These are phyloP conservation scores for Synchiropus splendidus DNA, from an alignment of 2,113 vertebrate species.

Conservation along the genomic window DNA sequence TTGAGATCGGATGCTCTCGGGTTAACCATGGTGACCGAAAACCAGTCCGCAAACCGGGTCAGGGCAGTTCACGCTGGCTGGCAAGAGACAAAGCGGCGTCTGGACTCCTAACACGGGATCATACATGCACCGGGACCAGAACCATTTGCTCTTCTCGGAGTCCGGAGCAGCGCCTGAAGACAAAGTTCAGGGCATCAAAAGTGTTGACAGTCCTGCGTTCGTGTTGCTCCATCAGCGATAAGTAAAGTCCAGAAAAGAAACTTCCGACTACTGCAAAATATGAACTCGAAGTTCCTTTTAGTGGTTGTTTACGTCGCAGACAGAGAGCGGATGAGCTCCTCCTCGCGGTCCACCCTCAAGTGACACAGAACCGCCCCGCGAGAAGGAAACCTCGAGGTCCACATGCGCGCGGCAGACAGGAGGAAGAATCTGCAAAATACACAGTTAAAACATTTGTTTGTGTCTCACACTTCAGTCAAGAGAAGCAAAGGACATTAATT, in stretches of 20 bases:
- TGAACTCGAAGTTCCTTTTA: no score
- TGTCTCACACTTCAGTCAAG: no score
- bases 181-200: neutral
- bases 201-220: neutral
- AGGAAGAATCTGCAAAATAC: no score
- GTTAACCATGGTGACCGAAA: conserved; percentile 54
- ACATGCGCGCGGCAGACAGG: no score
- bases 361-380: neutral
- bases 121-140: no score
- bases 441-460: no score
- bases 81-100: neutral
- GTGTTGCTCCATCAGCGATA: neutral
- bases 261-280: neutral
- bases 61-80: neutral
- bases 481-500: no score
- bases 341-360: neutral
- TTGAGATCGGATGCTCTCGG: conserved; percentile 48
- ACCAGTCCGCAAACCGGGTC: neutral
- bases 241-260: neutral
- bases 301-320: no score
- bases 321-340: neutral
- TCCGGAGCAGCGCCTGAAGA: no score
- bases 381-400: no score
- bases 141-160: no score
- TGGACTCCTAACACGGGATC: no score